Base-by-base conservation (phyloP, 2,888 invertebrate species). In the Limnephilus rhombicus region DNA sequence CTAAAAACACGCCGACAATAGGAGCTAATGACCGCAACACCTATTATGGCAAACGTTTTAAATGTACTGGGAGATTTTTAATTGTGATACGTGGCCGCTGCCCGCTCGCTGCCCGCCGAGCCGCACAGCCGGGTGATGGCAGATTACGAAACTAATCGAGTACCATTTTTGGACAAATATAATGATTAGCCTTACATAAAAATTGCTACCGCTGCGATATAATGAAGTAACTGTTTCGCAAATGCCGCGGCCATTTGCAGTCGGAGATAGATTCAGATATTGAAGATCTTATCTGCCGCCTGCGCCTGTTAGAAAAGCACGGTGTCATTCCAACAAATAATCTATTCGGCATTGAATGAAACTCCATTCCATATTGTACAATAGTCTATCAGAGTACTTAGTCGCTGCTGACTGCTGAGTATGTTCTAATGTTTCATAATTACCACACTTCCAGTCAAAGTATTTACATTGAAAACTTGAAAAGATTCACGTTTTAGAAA, bases 21-120 rank as follows among this genome's bases (percentile, higher is more conserved):
- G 91, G 49, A 92, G 92, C 93, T 93, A 93, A 93, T 93, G 93
- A 93, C 93, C 93, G 92, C 91, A 91, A 91, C 91, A 91, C 92
- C 93, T 86, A 90, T 89, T 92, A 93, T 92, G 93, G 93, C 89
- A 91, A 91, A 89, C 92, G 92, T 90, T 92, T 91, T 90, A 91
- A 91, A 90, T 87, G 93, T 88, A 92, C 92, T 45, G 89, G 81
- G 92, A 92, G 91, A 92, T 92, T 90, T 90, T 92, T 90, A 92
- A 91, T 91, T 90, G 82, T 29, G 92, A 92, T 92, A 92, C 80
- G 80, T 37, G 49, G n/a, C 49, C 86, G 15, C 53, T 24, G 49
- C 53, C 37, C 89, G 68, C 31, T 24, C 53, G 87, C 37, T 41
- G 80, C 29, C 83, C 49, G 89, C 45, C 80, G 89, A 81, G 80